Conservation (phyloP, 2,113 vertebrate species). For the Chauna torquata region DNA sequence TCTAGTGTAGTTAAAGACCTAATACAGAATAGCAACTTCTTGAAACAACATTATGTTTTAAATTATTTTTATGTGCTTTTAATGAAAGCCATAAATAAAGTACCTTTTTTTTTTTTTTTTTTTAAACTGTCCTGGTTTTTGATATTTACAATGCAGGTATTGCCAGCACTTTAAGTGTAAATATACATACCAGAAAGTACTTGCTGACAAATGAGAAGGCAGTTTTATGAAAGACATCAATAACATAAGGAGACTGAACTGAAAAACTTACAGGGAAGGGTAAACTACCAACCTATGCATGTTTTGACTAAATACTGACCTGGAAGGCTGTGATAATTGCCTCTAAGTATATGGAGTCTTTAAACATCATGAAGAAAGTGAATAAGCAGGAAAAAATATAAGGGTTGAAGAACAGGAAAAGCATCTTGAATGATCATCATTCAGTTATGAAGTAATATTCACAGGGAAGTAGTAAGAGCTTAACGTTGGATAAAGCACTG, state of each 20-base stretch:
- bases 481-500: neutral
- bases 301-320: neutral
- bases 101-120: neutral
- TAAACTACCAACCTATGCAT: neutral
- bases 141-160: neutral
- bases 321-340: rapidly evolving
- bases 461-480: neutral
- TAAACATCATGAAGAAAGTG: neutral
- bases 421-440: neutral
- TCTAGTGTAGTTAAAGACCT: neutral
- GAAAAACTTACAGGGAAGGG: neutral
- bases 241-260: neutral
- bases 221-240: neutral
- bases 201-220: neutral
- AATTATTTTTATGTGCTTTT: neutral
- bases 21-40: neutral
- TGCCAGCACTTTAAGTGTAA: neutral
- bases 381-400: neutral
- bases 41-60: neutral
- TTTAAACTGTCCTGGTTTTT: rapidly evolving
- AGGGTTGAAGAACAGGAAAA: neutral
- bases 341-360: neutral
- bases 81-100: neutral
- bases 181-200: neutral
- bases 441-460: neutral